phyloP scores from a whole-genome alignment of 2,113 vertebrate species.

The Corythaeola cristata region DNA sequence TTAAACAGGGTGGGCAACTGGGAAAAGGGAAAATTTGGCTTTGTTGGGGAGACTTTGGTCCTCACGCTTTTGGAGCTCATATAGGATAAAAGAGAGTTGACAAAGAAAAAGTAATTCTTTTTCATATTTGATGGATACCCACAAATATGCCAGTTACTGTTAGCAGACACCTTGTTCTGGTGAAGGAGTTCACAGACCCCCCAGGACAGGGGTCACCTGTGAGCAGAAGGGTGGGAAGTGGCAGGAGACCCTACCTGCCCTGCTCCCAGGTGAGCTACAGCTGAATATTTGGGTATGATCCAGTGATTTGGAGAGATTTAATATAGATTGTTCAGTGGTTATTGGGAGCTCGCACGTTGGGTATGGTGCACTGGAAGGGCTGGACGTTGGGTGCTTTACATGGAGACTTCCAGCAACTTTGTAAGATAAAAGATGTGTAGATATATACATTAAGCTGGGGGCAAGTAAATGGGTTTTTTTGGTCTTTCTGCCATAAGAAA shows the following conservation, averaged over 20 bases:
- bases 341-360: neutral
- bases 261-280: neutral
- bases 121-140: neutral
- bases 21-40: neutral
- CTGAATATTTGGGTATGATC: neutral
- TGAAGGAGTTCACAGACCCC: neutral
- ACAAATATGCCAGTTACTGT: too few species aligned
- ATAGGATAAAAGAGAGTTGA: neutral
- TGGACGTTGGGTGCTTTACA: neutral
- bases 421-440: too few species aligned
- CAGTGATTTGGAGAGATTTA: neutral
- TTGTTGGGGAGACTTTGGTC: neutral
- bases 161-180: neutral
- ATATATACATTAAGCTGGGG: neutral
- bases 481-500: neutral
- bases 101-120: neutral
- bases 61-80: neutral
- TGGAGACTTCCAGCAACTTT: neutral
- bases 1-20: neutral
- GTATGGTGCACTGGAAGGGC: neutral
- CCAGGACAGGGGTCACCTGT: neutral
- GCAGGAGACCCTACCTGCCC: neutral
- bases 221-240: neutral
- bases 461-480: rapidly evolving
- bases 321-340: neutral